Percentiles rank a stretch among this genome's conserved stretches.
These are phyloP conservation scores for Columba janthina DNA, from an alignment of 2,113 vertebrate genomes.

Conservation along the genomic window DNA sequence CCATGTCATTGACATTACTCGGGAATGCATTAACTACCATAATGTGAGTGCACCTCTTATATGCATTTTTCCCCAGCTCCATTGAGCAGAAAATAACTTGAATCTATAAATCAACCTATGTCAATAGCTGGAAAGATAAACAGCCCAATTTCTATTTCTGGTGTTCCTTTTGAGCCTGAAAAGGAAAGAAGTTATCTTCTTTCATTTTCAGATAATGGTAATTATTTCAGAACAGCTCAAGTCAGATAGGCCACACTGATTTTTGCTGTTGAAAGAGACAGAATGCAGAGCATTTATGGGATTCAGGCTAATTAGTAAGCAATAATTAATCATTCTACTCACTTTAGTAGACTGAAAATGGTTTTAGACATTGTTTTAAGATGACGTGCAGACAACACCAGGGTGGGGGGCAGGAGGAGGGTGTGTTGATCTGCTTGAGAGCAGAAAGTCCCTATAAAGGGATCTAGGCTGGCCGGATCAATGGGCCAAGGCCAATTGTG, in stretches of 20 bases:
- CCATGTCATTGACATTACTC: not conserved
- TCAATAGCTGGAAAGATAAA: not conserved
- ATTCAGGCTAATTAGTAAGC: not conserved
- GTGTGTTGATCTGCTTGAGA: not conserved
- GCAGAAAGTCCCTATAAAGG: not conserved
- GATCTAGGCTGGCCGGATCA: not conserved
- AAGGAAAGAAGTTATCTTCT: not conserved
- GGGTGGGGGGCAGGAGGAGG: accelerated
- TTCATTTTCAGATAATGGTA: not conserved
- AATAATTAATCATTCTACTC: not conserved
- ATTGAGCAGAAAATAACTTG: not conserved
- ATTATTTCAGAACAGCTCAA: not conserved
- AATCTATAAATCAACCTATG: not conserved
- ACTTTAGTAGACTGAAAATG: not conserved
- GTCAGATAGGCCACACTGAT: not conserved
- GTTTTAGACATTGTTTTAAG: not conserved
- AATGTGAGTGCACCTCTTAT: not conserved
- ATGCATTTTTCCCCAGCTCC: not conserved
- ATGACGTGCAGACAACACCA: not conserved
- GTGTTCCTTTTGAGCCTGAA: not conserved
- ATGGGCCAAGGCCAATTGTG: not conserved
- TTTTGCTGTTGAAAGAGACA: not conserved
- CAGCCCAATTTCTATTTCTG: not conserved
- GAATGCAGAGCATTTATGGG: not conserved
- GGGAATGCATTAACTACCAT: not conserved